Evolutionary conservation across 1,140 invertebrate species (phyloP), one percentile per base, ranked within the genome.

Genomic region (Polypedilum pembai): DNA sequence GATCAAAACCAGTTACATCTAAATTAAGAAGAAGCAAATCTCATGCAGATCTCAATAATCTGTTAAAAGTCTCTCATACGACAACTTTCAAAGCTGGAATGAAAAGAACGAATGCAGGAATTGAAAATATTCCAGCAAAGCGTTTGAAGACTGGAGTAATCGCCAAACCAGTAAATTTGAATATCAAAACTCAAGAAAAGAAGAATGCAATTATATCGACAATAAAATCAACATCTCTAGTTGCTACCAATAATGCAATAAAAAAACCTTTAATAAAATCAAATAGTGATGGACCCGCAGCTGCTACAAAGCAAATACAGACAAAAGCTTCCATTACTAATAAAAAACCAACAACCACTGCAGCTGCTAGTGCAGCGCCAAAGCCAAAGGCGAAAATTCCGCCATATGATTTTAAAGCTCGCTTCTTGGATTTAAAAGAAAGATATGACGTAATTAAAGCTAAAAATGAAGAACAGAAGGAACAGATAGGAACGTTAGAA

Each of bases 341-440:
- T 40, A 76, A 33, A 33, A 33, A 33, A 33, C 24, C 24, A 33
- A 5, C 24, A 3, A 33, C 24, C 5, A 5, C 24, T 5, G 5
- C 24, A 33, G 5, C 24, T 33, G 5, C 24, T 33, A 33, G 2
- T 33, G 5, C 24, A 3, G 24, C 24, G 5, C 2, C 24, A 33
- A 33, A 33, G 5, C 24, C 24, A 3, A 33, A 74, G n/a, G 76
- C 76, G 72, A 85, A 84, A 75, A 86, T 87, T 75, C 82, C 86
- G 4, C 82, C 86, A 0, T 87, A 87, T 78, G 86, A 87, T 77
- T 87, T 83, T 76, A 87, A 87, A 78, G 85, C 85, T 10, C 83
- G 85, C 45, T 87, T 85, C 77, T 84, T 85, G 79, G 85, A 87
- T 76, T 80, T 87, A 40, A 80, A 86, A 45, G 85, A 87, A 76